These are phyloP conservation scores for Limonius californicus DNA, from an alignment of 1,140 invertebrate species.

Conservation along the genomic window DNA sequence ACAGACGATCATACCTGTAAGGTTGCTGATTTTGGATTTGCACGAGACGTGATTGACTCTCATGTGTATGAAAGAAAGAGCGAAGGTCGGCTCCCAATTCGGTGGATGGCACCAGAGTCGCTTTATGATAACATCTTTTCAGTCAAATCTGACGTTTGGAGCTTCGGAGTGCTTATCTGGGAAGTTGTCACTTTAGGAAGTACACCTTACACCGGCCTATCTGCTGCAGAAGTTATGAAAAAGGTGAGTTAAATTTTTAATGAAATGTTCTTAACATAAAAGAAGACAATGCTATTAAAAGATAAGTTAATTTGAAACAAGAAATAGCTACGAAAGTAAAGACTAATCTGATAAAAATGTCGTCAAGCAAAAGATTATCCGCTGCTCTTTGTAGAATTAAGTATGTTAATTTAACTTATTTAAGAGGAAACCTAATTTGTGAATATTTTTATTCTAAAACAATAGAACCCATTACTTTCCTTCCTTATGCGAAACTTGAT, in stretches of 20 bases:
- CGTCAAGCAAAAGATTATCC: no score
- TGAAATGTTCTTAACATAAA: no score
- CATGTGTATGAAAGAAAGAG: constrained; percentile 90
- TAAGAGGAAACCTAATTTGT: no score
- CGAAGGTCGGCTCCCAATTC: constrained; percentile 66
- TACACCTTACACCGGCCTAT: constrained; percentile 83
- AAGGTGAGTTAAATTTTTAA: constrained; percentile 50
- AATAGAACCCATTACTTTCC: no score
- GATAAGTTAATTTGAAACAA: no score
- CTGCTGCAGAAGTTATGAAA: constrained; percentile 77
- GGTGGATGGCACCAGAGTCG: constrained; percentile 95
- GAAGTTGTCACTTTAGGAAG: constrained; percentile 90
- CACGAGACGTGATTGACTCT: constrained; percentile 73
- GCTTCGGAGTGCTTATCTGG: constrained; percentile 87
- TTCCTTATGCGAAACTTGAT: no score
- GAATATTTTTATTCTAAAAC: no score
- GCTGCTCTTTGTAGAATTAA: no score
- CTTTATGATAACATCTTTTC: constrained; percentile 89
- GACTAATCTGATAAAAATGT: no score
- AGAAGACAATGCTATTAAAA: no score
- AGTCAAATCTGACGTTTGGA: constrained; percentile 89
- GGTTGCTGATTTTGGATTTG: constrained; percentile 93
- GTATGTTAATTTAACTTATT: no score
- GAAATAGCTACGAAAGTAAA: no score
- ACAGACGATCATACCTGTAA: constrained; percentile 85